Conservation (phyloP, 2,797 vertebrate species). For the Pipistrellus pipistrellus region DNA sequence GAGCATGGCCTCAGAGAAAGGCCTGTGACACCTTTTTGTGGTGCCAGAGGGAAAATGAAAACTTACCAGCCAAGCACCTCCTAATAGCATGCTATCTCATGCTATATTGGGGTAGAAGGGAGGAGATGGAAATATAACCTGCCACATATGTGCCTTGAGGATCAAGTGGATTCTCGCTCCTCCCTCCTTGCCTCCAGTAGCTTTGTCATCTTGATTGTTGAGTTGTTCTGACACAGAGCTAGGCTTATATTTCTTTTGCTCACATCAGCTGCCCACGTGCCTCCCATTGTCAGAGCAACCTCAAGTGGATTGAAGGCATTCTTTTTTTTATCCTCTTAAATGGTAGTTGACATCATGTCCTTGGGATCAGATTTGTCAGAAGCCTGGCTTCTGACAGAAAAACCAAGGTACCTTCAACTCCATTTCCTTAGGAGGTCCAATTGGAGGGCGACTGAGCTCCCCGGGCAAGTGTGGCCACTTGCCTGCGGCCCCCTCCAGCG, state of each 20-base stretch:
- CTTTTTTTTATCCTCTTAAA: slow-evolving; percentile 62
- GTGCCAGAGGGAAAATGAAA: slow-evolving; percentile 36
- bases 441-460: not conserved
- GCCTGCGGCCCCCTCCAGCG: too few relatives aligned
- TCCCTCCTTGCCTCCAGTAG: not conserved
- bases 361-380: not conserved
- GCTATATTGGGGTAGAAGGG: not conserved
- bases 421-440: not conserved
- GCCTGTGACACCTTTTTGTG: not conserved
- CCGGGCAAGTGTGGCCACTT: not conserved
- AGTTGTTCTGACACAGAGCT: slow-evolving; percentile 30
- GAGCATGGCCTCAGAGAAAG: not conserved
- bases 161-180: not conserved
- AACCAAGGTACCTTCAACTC: not conserved
- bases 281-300: slow-evolving; percentile 49
- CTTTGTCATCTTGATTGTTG: not conserved
- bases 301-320: slow-evolving; percentile 55
- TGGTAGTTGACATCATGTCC: slow-evolving; percentile 24
- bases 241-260: slow-evolving; percentile 17
- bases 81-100: not conserved
- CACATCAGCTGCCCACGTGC: not conserved
- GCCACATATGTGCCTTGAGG: not conserved
- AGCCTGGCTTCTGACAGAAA: not conserved
- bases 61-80: not conserved
- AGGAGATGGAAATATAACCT: not conserved